Base-by-base conservation (phyloP, 2,113 vertebrate species). In the Canis aureus region DNA sequence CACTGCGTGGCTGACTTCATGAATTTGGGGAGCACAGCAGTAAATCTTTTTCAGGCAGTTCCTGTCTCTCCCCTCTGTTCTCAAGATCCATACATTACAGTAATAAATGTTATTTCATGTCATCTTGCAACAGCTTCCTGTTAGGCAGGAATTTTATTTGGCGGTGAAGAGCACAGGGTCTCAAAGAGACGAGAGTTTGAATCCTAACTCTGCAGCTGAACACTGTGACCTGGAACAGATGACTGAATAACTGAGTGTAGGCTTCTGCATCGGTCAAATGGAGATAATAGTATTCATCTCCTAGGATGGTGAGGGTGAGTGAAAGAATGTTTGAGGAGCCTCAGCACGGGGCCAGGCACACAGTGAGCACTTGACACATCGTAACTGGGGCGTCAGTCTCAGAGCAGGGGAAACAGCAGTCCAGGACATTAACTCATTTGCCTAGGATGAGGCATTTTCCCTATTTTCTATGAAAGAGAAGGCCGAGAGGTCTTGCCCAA, bases 401-500 rank as follows among this genome's bases (percentile, higher is more conserved):
- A 43, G 10, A 53, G 79, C 88, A 90, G 64, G 78, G 43, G 43
- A 80, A 67, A 57, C 8, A 27, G 78, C 80, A 73, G 12, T 11
- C 35, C 12, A 16, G 74, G 35, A 80, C 11, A 29, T 49, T 80
- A 84, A 49, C 53, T 81, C 23, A n/a, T 38, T 78, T 82, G n/a
- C 73, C 55, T 87, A 62, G 74, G 88, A 67, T 53, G 59, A 69
- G 32, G 1, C 35, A 23, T 79, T 62, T 60, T 49, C 19, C 25
- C 73, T 62, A 9, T 76, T 85, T 91, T 89, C 38, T 38, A 19
- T 87, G 16, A 60, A 94, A 87, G 74, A 62, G 91, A 94, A 88
- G 32, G 4, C 43, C 51, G 38, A 92, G 49, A 79, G 57, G 27
- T 76, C 69, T 60, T 84, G n/a, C 29, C 78, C 13, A 57, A 82